Evolutionary conservation across 2,888 invertebrate genomes (phyloP).

Genomic region (Dasypogon diadema): DNA sequence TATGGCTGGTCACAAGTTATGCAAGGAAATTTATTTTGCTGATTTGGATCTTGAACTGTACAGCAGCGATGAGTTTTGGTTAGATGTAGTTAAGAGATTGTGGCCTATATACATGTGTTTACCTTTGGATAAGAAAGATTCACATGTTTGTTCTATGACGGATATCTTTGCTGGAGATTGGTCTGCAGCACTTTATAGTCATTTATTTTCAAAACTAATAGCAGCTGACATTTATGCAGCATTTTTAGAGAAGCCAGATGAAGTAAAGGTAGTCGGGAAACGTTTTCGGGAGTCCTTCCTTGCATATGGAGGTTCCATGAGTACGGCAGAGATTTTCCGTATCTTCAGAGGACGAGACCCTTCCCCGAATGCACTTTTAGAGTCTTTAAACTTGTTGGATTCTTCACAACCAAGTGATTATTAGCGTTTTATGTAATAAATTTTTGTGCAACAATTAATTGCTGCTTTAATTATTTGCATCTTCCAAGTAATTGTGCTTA

Average conservation of each 20-base stretch:
- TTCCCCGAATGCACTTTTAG: constrained; percentile 83
- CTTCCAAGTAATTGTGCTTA: no score
- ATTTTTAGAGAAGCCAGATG: constrained; percentile 69
- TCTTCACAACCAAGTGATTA: constrained; percentile 61
- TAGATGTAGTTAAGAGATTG: constrained; percentile 79
- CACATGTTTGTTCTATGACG: constrained; percentile 87
- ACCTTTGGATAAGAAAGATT: constrained; percentile 81
- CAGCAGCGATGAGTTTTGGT: constrained; percentile 83
- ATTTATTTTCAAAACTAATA: constrained; percentile 88
- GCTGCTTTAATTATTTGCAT: no score
- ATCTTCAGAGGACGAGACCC: constrained; percentile 94
- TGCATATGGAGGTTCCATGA: constrained; percentile 83
- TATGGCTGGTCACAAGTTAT: constrained; percentile 83
- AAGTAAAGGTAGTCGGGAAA: constrained; percentile 64
- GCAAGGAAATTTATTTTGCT: constrained; percentile 83
- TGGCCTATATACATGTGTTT: constrained; percentile 87
- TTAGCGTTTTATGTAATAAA: neutral
- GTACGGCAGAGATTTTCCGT: constrained; percentile 88
- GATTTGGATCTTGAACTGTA: constrained; percentile 87
- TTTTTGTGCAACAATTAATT: no score
- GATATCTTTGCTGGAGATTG: constrained; percentile 86
- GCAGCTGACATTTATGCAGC: constrained; percentile 92
- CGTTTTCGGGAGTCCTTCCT: constrained; percentile 87
- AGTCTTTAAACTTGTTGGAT: constrained; percentile 62
- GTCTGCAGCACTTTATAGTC: constrained; percentile 88